A percentile compares a stretch with the other conserved stretches of the same genome.
These are phyloP conservation scores for Schizopygopsis malacanthus DNA, from an alignment of 2,797 vertebrate genomes.

Conservation along the genomic window DNA sequence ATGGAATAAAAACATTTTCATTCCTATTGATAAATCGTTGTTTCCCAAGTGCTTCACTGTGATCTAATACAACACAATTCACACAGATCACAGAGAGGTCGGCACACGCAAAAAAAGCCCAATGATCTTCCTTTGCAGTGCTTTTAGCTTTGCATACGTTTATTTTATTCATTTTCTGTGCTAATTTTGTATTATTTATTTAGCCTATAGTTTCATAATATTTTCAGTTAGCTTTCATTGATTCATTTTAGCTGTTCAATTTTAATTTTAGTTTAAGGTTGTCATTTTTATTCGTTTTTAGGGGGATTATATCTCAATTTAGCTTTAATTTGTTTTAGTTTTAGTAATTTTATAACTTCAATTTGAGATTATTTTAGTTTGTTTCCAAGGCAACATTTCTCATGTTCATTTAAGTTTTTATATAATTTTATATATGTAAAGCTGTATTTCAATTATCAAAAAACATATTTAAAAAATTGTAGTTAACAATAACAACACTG, in stretches of 20 bases:
- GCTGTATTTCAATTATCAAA: background rate
- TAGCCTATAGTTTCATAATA: background rate
- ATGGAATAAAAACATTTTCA: constrained; percentile 7
- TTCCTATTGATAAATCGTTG: background rate
- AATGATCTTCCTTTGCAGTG: background rate
- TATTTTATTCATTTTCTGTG: background rate
- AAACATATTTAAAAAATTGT: background rate
- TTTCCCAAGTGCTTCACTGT: background rate
- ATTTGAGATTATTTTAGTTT: background rate
- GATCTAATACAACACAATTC: background rate
- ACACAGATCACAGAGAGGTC: background rate
- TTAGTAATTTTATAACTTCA: background rate
- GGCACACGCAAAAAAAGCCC: background rate
- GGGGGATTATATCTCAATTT: background rate
- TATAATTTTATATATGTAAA: background rate
- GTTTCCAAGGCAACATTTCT: background rate
- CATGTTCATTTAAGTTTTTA: background rate
- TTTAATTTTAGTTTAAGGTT: background rate
- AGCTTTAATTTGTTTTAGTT: background rate
- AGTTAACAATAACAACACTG: background rate
- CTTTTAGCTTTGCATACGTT: background rate
- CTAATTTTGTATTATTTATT: background rate
- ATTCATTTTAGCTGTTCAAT: background rate
- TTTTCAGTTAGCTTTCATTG: background rate
- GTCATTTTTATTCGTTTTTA: too few species aligned